Base-by-base conservation (phyloP, 2,113 vertebrate species). In the Bolborhynchus lineola region DNA sequence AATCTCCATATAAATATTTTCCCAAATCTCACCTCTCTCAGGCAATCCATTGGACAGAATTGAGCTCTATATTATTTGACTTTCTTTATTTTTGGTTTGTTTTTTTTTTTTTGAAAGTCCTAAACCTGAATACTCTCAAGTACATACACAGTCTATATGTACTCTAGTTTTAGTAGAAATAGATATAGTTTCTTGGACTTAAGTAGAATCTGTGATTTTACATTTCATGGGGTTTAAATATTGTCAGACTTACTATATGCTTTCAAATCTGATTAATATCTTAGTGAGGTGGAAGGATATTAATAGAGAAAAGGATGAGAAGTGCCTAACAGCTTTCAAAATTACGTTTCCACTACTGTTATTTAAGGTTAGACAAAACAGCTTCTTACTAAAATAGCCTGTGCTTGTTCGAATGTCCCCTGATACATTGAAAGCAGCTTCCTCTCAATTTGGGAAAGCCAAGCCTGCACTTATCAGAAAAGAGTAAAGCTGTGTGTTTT, bases 391-490 rank as follows among this genome's bases (percentile, higher is more conserved):
- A 87, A 97, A 97, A 97, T 94, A 97, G 91, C 52, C 25, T 47
- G 39, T 88, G 92, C 89, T 95, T 96, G 85, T 63, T 87, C 31
- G 18, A 76, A 24, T 93, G 81, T 96, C 85, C 91, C 74, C 29
- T 60, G 75, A 77, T 74, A 83, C 46, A 41, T 11, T 50, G 70
- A 80, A 93, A 81, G 50, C 41, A 60, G 85, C 80, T 97, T 97
- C 96, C 97, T 98, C 59, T 89, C 76, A 94, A 13, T 37, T 82
- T 80, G 44, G 29, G 52, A 96, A 88, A 92, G 88, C 86, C 92
- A 82, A 81, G 44, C 95, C 55, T 86, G 77, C 71, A 67, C 68
- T 95, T 97, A 81, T 20, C 55, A 95, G 83, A 83, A 92, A 82
- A 69, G 60, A 75, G 16, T 68, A 65, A 84, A 25, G 20, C 42